Evolutionary conservation across 2,888 invertebrate genomes (phyloP).

Genomic region (Digitonthophagus gazella): DNA sequence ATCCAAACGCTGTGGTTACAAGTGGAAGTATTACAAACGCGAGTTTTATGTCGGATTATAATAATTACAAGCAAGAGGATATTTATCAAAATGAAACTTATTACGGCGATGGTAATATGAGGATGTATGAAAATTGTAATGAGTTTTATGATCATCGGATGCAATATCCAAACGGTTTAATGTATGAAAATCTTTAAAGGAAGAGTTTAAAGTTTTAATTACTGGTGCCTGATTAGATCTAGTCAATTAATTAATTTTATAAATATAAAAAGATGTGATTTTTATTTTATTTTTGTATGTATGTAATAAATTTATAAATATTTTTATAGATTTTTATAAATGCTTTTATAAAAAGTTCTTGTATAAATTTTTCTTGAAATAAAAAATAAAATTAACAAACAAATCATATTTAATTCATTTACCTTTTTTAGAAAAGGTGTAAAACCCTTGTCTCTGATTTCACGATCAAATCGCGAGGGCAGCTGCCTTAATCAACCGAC

Average conservation of each 20-base stretch:
- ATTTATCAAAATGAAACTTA: slow-evolving; percentile 18
- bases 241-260: slow-evolving; percentile 5
- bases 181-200: slow-evolving; percentile 40
- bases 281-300: slow-evolving; percentile 1
- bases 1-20: slow-evolving; percentile 48
- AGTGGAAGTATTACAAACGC: slow-evolving; percentile 51
- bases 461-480: slow-evolving; percentile 47
- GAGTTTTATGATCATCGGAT: slow-evolving; percentile 31
- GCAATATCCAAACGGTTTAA: slow-evolving; percentile 37
- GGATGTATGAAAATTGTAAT: slow-evolving; percentile 5
- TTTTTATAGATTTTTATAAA: not conserved
- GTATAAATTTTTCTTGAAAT: not conserved
- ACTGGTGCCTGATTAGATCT: slow-evolving; percentile 9
- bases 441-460: slow-evolving; percentile 34
- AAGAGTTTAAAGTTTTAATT: slow-evolving; percentile 25
- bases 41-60: slow-evolving; percentile 51
- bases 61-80: slow-evolving; percentile 28
- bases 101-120: slow-evolving; percentile 6
- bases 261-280: not conserved
- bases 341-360: not conserved
- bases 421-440: not conserved
- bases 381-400: not conserved
- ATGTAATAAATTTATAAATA: not conserved
- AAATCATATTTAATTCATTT: not conserved
- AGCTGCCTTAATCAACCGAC: slow-evolving; percentile 52